Conservation (phyloP, 2,888 invertebrate species). For the Notocelia uddmanniana region DNA sequence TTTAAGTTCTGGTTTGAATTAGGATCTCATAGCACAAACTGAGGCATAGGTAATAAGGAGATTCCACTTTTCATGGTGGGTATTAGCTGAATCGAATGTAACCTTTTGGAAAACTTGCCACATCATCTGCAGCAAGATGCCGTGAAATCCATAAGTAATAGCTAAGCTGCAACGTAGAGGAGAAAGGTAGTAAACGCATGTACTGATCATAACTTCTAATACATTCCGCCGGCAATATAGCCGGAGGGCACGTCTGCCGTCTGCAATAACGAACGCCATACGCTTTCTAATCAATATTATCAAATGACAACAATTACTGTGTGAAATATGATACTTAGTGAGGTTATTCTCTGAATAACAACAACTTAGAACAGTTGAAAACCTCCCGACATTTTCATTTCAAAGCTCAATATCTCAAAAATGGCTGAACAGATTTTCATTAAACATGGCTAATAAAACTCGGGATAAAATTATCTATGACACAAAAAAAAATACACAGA, state of each 20-base stretch:
- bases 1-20: no score
- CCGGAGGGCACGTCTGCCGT: slow-evolving; percentile 10
- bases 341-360: neutral
- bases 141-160: slow-evolving; percentile 18
- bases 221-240: neutral
- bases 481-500: no score
- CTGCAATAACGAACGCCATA: slow-evolving; percentile 1
- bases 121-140: neutral
- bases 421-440: no score
- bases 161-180: neutral
- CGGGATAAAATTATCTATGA: no score
- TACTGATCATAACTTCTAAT: neutral
- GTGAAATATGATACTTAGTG: neutral
- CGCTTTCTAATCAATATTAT: slow-evolving; percentile 19
- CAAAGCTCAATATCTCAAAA: no score
- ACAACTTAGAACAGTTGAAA: no score
- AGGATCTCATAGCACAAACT: no score
- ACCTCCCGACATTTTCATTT: no score
- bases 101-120: neutral
- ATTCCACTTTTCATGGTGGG: no score
- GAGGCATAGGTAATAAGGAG: no score
- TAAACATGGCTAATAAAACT: no score
- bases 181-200: slow-evolving; percentile 11
- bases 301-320: slow-evolving; percentile 6
- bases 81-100: neutral